These are phyloP conservation scores for Cataglyphis hispanica DNA, from an alignment of 1,140 invertebrate species.

Conservation along the genomic window DNA sequence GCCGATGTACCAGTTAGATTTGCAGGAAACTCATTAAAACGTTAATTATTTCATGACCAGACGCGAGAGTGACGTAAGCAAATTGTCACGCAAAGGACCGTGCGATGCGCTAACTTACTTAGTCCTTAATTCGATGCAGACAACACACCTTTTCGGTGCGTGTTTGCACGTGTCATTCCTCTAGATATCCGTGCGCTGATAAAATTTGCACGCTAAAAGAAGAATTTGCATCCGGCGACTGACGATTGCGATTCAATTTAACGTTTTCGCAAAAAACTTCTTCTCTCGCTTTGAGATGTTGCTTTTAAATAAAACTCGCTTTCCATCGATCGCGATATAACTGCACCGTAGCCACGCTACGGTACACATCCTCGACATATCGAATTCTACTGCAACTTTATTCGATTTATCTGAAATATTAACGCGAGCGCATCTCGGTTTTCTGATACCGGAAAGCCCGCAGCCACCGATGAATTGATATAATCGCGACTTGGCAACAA, in stretches of 20 bases:
- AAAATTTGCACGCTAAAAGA: conserved; percentile 33
- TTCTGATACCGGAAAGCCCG: neutral
- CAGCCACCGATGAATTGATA: conserved; percentile 11
- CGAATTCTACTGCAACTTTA: conserved; percentile 15
- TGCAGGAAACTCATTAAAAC: conserved; percentile 57
- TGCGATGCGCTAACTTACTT: conserved; percentile 26
- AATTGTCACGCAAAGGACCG: conserved; percentile 47
- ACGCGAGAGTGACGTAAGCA: conserved; percentile 26
- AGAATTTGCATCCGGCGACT: conserved; percentile 22
- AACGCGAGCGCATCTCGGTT: conserved; percentile 24
- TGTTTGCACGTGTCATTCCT: conserved; percentile 33
- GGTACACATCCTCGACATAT: conserved; percentile 17
- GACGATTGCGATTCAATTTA: conserved; percentile 32
- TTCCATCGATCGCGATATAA: conserved; percentile 25
- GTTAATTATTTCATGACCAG: conserved; percentile 38
- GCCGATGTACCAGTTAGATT: conserved; percentile 37
- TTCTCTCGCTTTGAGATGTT: conserved; percentile 22
- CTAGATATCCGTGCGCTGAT: conserved; percentile 11
- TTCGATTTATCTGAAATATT: conserved; percentile 46
- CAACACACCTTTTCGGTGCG: conserved; percentile 9
- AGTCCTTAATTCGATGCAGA: conserved; percentile 36
- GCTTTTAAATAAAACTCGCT: conserved; percentile 53
- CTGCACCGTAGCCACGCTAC: neutral
- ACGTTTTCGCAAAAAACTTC: neutral
- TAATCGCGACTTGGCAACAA: conserved; percentile 48